Base-by-base conservation (phyloP, 2,888 invertebrate genomes). In the Spisula subtruncata region DNA sequence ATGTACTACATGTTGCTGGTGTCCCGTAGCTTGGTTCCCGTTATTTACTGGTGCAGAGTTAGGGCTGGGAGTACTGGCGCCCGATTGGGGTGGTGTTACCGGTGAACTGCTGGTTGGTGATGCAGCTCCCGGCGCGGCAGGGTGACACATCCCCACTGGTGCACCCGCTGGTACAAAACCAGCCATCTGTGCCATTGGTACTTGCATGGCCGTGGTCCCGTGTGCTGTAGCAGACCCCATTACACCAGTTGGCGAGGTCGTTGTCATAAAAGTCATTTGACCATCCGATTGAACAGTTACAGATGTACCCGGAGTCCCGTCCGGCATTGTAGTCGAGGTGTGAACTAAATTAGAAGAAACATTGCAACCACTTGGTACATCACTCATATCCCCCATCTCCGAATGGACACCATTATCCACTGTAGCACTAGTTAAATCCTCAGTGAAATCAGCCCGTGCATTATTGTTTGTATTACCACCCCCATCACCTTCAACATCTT, bases 1-100 rank as follows among this genome's bases (percentile, higher is more conserved):
- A 94, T 98, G 97, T 93, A 98, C 98, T 90, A 98, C 97, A 96
- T 98, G 98, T 95, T 98, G 97, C 46, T 93, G 94, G 51, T 89
- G 90, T 8, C 87, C 89, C 0, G 85, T 71, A 16, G 66, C 75
- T 35, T 83, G 83, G 82, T 81, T 85, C 29, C 87, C 87, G 71
- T 93, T 93, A 29, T 80, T 83, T 41, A 79, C 46, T 4, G 94
- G 90, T n/a, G 92, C 90, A 71, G 87, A 84, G 82, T 89, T 91
- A 35, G 92, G 91, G 86, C 87, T 91, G 14, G 91, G 92, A 14
- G 91, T 89, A 80, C 88, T 90, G 51, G 90, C 87, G 35, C 91
- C 93, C 56, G 93, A 92, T 46, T 90, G 90, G n/a, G 94, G 92
- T 16, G 92, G 92, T 1, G 91, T 90, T n/a, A 71, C 86, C 18